Evolutionary conservation across 2,888 invertebrate species (phyloP).

Genomic region (Luperina testacea): DNA sequence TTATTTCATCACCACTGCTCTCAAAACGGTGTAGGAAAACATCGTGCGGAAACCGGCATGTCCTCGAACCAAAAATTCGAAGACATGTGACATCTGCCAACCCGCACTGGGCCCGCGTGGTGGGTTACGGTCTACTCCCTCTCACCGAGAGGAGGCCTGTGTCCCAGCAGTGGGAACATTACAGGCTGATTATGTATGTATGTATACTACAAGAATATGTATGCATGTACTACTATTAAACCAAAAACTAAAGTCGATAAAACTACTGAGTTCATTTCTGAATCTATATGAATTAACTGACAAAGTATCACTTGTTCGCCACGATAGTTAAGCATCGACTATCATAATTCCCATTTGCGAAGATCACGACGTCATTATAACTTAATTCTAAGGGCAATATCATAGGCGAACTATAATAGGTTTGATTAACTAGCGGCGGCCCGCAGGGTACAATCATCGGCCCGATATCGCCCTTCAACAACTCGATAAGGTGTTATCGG

Average conservation of each 20-base stretch:
- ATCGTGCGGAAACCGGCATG: too few species aligned
- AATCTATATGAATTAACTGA: neutral
- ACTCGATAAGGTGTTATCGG: slow-evolving; percentile 87
- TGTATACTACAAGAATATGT: neutral
- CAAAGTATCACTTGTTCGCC: neutral
- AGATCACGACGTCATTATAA: slow-evolving; percentile 60
- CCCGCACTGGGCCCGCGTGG: too few species aligned
- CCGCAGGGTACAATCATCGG: slow-evolving; percentile 84
- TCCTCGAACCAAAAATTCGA: too few species aligned
- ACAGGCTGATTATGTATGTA: too few species aligned
- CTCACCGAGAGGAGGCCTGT: too few species aligned
- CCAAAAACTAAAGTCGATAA: neutral
- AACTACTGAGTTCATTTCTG: neutral
- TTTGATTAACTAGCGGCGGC: slow-evolving; percentile 79
- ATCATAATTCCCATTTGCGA: slow-evolving; percentile 60
- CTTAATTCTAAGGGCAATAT: slow-evolving; percentile 63
- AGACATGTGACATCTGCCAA: too few species aligned
- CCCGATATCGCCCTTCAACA: slow-evolving; percentile 85
- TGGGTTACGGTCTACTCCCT: too few species aligned
- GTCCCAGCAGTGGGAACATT: too few species aligned
- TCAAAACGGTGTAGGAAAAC: too few species aligned
- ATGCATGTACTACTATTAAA: neutral
- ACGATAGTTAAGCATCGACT: slow-evolving; percentile 40
- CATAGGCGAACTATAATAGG: slow-evolving; percentile 73
- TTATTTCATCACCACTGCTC: too few species aligned